Base-by-base conservation (phyloP, 1,140 invertebrate genomes). In the Drosophila ananassae region DNA sequence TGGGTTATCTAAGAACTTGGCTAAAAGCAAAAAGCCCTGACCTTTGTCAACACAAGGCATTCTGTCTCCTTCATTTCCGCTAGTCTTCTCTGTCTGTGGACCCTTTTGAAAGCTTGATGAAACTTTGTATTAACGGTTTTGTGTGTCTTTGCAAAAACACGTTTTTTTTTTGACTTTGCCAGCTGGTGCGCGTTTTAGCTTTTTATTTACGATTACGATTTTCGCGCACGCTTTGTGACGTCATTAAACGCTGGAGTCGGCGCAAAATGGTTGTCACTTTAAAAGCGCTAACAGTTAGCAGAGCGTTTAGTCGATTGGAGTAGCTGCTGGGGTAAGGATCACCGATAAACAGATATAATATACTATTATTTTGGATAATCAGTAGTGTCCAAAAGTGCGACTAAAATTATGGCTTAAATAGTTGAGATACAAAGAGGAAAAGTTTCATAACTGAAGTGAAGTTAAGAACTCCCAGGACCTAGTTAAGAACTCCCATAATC, bases 291-390 rank as follows among this genome's bases (percentile, higher is more conserved):
- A 32, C 22, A 50, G 46, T 28, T 44, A 37, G 55, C 63, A 52
- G 44, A 62, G 48, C 55, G 63, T 51, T 82, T 74, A 82, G 79
- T 82, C 63, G 59, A 71, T 46, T 62, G 47, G 21, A 78, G 79
- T 48, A 54, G 52, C 28, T 34, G 37, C 54, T 74, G 53, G 59
- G 53, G 59, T 17, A 82, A 82, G 74, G 79, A 82, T 82, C 79
- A 25, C 6, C 47, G 28, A 13, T 21, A 53, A 46, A 44, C 25
- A 34, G 30, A 25, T 13, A 17, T 39, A n/a, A 30, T 12, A 4
- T 37, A 37, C 12, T 0, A 3, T 17, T 44, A 17, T 12, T 37
- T 37, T 0, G 17, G 13, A 48, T 34, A 17, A 60, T 30, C 2
- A 47, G 56, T 39, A 3, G 41, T 17, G 41, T 2, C 13, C 21